A percentile compares a stretch with the other conserved stretches of the same genome.
Conservation (phyloP, 2,113 vertebrate genomes). For the Ictidomys tridecemlineatus region DNA sequence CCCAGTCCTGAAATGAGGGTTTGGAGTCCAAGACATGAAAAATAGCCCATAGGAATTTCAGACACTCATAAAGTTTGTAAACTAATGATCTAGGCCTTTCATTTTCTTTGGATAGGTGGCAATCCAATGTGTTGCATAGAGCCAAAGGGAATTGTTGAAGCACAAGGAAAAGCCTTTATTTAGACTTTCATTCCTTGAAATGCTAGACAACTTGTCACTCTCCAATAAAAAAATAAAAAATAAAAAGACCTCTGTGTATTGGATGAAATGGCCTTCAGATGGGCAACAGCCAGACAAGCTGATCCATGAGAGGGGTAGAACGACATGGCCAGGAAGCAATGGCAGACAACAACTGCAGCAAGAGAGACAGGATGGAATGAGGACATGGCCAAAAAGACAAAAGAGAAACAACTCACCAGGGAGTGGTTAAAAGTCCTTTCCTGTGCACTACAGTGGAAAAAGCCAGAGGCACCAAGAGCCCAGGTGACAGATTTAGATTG, state of each 20-base stretch:
- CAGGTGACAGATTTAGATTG: conserved; percentile 51
- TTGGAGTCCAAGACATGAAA: conserved; percentile 69
- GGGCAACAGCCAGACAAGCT: conserved; percentile 38
- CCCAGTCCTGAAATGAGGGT: conserved; percentile 49
- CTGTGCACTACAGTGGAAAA: conserved; percentile 52
- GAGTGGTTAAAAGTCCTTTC: conserved; percentile 32
- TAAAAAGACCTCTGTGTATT: background rate
- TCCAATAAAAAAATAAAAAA: background rate
- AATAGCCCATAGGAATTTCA: conserved; percentile 72
- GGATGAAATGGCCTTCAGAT: background rate
- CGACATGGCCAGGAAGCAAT: background rate
- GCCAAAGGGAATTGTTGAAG: conserved; percentile 75
- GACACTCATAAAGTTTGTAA: conserved; percentile 78
- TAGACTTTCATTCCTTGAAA: conserved; percentile 72
- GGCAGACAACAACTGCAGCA: background rate
- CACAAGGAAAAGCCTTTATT: conserved; percentile 71
- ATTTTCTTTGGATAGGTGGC: conserved; percentile 81
- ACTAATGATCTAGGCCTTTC: conserved; percentile 74
- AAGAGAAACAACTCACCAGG: conserved; percentile 56
- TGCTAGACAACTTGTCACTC: conserved; percentile 74
- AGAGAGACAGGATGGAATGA: background rate
- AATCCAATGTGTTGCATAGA: conserved; percentile 43
- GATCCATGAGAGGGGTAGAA: background rate
- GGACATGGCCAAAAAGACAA: conserved; percentile 32
- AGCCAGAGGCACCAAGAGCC: background rate